phyloP scores from a whole-genome alignment of 2,797 vertebrate genomes.

The Hirundo rustica region DNA sequence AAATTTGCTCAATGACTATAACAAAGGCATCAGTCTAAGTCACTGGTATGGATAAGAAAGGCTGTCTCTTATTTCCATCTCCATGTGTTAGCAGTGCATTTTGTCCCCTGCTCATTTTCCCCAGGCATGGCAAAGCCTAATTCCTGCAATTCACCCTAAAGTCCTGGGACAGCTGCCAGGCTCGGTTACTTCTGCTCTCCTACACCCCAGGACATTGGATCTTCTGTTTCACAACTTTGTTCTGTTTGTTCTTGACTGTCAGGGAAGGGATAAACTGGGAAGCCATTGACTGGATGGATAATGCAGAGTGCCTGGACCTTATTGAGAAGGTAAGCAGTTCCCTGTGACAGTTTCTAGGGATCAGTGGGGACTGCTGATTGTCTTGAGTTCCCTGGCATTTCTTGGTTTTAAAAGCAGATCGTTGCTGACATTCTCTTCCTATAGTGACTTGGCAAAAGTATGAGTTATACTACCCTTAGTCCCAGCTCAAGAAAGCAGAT shows the following conservation, averaged over 20 bases:
- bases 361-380: not conserved
- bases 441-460: not conserved
- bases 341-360: not conserved
- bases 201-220: not conserved
- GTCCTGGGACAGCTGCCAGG: not conserved
- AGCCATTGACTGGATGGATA: constrained; percentile 95
- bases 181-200: not conserved
- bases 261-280: constrained; percentile 92
- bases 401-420: not conserved
- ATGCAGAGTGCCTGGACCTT: constrained; percentile 91
- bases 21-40: not conserved
- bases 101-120: not conserved
- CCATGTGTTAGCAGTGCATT: not conserved
- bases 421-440: not conserved
- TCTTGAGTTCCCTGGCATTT: not conserved
- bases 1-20: not conserved
- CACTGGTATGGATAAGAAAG: not conserved
- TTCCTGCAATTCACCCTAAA: not conserved
- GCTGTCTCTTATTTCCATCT: not conserved
- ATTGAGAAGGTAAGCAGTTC: constrained; percentile 85
- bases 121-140: not conserved
- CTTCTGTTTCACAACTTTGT: constrained; percentile 9
- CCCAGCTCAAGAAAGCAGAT: not conserved
- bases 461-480: not conserved
- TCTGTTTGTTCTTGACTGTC: constrained; percentile 25